Conservation (phyloP, 1,140 invertebrate genomes). For the Gerris buenoi region DNA sequence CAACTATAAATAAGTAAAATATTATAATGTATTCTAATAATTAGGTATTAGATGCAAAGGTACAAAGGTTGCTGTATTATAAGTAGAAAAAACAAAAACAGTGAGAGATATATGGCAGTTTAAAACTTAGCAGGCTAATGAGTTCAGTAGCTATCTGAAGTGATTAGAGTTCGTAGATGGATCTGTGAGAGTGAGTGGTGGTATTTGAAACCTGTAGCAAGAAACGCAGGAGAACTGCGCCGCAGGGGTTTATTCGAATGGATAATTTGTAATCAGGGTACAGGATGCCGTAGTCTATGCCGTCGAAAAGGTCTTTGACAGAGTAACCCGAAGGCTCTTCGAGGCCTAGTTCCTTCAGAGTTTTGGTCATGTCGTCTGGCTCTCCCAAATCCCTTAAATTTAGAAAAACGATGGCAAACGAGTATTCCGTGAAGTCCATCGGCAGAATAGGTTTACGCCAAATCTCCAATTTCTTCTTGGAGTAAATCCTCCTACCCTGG, state of each 20-base stretch:
- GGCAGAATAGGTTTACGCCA: background rate
- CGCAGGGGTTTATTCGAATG: background rate
- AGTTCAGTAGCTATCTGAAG: no score
- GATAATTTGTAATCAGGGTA: background rate
- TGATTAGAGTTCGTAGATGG: no score
- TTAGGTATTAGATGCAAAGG: no score
- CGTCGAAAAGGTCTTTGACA: background rate
- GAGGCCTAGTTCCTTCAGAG: background rate
- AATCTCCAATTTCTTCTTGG: background rate
- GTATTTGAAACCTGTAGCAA: no score
- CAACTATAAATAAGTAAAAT: no score
- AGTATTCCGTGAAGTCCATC: background rate
- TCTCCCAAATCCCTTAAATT: background rate
- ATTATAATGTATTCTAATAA: no score
- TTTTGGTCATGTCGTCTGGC: background rate
- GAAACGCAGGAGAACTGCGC: background rate
- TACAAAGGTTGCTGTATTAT: no score
- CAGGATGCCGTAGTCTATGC: background rate
- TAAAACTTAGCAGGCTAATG: no score
- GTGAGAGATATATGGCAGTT: no score
- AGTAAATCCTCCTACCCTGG: slow-evolving; percentile 36
- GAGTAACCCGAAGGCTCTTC: background rate
- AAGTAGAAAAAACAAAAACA: no score
- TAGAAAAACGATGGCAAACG: background rate
- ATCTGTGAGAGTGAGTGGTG: no score